Conservation (phyloP, 1,140 invertebrate species). For the Pseudomyrmex flavicornis region DNA sequence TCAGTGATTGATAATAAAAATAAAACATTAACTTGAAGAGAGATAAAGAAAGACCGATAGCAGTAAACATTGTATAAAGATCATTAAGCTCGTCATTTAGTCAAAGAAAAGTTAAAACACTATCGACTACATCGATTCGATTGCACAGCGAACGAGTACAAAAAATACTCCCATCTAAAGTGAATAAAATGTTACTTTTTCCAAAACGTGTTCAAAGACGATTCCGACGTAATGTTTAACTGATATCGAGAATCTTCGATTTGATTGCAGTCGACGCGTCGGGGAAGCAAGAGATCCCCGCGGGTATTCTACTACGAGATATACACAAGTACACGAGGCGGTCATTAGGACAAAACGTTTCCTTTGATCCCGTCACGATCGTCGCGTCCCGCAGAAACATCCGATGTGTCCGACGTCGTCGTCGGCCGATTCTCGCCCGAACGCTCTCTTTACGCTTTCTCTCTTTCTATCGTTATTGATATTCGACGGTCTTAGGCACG, state of each 20-base stretch:
- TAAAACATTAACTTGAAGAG: no score
- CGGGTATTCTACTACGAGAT: conserved; percentile 41
- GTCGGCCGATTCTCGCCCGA: conserved; percentile 55
- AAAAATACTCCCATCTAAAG: not conserved
- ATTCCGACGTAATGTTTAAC: conserved; percentile 42
- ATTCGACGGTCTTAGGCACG: conserved; percentile 78
- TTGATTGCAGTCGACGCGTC: conserved; percentile 52
- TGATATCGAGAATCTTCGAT: conserved; percentile 58
- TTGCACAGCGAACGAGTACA: no score
- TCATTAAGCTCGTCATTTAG: no score
- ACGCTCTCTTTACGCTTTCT: conserved; percentile 60
- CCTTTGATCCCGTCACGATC: conserved; percentile 79
- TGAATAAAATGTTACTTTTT: not conserved
- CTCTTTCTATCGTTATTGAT: conserved; percentile 75
- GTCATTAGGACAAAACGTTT: conserved; percentile 75
- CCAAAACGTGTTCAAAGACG: conserved; percentile 3
- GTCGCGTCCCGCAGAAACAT: conserved; percentile 63
- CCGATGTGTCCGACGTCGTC: conserved; percentile 57
- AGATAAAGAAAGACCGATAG: no score
- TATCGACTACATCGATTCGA: no score
- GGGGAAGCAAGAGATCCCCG: conserved; percentile 59
- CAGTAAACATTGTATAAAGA: no score
- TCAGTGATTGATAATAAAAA: no score
- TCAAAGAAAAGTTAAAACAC: no score
- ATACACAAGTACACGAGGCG: conserved; percentile 54